Base-by-base conservation (phyloP, 1,140 invertebrate species). In the Hyphantria cunea region DNA sequence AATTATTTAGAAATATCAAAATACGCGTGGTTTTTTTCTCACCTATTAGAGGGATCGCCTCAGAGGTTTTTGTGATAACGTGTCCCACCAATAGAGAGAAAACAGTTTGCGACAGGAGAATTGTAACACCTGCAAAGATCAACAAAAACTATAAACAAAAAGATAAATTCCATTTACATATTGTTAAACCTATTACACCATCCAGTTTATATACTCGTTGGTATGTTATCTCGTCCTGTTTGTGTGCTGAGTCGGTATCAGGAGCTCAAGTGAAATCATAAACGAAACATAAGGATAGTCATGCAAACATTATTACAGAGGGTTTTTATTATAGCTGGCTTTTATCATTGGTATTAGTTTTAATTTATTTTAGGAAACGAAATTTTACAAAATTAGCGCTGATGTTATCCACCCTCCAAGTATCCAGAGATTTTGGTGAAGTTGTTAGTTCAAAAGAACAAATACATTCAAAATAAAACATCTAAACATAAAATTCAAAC, bases 61-160 rank as follows among this genome's bases (percentile, higher is more conserved):
- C 98, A 88, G 97, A 98, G 86, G 98, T 98, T 93, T 98, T 97
- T 91, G 98, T 98, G 92, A 99, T 98, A 87, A 98, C 95, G 94
- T 98, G 94, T 91, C 96, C 97, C 92, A 99, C 95, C 94, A 99
- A 95, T 93, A 99, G 94, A 92, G 98, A 98, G 94, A 99, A 99
- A 92, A 99, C 98, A 93, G 98, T 99, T 94, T 99, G 95, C 86
- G 98, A 99, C 92, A 99, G 97, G 92, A 99, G 96, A 93, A 99
- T 99, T 92, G 98, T 99, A 90, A 99, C 97, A 95, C 97, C 98
- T 99, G 96, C 82, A 96, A 96, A 94, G 94, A 92, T 84, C 70
- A 89, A 86, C 80, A 87, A 80, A 76, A 79, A 76, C 85, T 83
- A 81, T 86, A 75, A 53, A 62, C 51, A 62, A 67, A 84, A 82